Percentiles rank a stretch among this genome's conserved stretches.
These are phyloP conservation scores for Notodonta dromedarius DNA, from an alignment of 2,888 invertebrate genomes.

Conservation along the genomic window DNA sequence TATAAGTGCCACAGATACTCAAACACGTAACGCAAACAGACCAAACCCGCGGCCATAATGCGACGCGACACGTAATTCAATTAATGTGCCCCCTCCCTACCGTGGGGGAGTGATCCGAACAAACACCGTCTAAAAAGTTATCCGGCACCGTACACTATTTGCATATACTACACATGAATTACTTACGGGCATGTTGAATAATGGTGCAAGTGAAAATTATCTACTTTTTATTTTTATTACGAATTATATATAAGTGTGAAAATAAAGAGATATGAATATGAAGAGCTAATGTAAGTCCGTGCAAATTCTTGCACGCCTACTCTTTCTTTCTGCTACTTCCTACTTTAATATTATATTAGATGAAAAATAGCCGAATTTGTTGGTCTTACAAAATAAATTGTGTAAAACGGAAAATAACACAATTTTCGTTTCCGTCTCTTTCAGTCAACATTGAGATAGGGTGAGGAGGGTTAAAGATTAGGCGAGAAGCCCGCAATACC, in stretches of 20 bases:
- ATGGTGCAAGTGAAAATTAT: conserved; percentile 24
- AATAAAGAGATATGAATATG: too few species aligned
- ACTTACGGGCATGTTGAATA: conserved; percentile 4
- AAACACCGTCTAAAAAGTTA: conserved; percentile 67
- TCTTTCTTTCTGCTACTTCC: too few species aligned
- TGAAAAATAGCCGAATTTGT: too few species aligned
- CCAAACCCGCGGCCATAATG: conserved; percentile 27
- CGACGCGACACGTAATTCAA: conserved; percentile 70
- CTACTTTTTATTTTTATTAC: conserved; percentile 8
- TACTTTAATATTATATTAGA: too few species aligned
- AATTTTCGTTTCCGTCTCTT: background rate
- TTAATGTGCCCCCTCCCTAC: conserved; percentile 58
- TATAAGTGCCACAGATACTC: conserved; percentile 29
- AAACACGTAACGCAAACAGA: conserved; percentile 36
- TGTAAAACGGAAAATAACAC: too few species aligned
- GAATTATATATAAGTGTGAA: too few species aligned
- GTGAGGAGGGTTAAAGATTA: conserved; percentile 59
- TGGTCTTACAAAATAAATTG: too few species aligned
- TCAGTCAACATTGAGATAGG: background rate
- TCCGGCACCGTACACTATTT: conserved; percentile 61
- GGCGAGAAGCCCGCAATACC: conserved; percentile 37
- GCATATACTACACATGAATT: conserved; percentile 44
- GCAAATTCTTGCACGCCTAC: too few species aligned
- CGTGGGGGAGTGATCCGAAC: conserved; percentile 48
- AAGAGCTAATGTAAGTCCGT: too few species aligned